Base-by-base conservation (phyloP, 2,888 invertebrate genomes). In the Quadriops clusia region DNA sequence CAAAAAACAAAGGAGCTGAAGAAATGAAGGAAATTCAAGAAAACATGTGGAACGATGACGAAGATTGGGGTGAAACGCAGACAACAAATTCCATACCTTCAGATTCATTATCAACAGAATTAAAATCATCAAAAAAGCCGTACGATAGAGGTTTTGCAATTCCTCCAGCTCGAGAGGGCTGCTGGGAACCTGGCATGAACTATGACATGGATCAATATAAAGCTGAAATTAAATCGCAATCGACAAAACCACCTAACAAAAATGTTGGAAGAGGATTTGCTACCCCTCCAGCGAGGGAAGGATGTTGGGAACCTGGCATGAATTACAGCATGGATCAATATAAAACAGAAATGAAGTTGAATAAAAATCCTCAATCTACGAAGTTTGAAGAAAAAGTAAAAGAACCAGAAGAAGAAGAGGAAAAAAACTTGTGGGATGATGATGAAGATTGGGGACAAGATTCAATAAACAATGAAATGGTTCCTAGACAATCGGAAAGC, bases 391-490 rank as follows among this genome's bases (percentile, higher is more conserved):
- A 17, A 29, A 17, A 24, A 8, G 23, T 28, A 11, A 29, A 21
- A 24, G 34, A 24, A 9, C 37, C 28, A 20, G 47, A 51, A 31
- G 53, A 56, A 24, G 34, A 24, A 9, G 38, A 29, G 20, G 47
- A 51, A 31, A 52, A 56, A 4, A 60, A 63, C 42, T 60, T 64
- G 22, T 68, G 63, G 64, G 57, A 59, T 35, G 50, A 46, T 31
- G 41, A 59, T 17, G 54, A 50, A 16, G 47, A 25, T 52, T 61
- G 15, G 60, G 64, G 6, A 33, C 44, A 32, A 23, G 28, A n/a
- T n/a, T 5, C 33, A 25, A 10, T 39, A 42, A 24, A 42, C 40
- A 15, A 12, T 30, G 4, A 41, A 35, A 22, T 35, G 27, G 30
- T 4, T 32, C 30, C 5, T 33, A 34, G 29, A 20, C 16, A 20